Base-by-base conservation (phyloP, 1,140 invertebrate species). In the Palaemon carinicauda region DNA sequence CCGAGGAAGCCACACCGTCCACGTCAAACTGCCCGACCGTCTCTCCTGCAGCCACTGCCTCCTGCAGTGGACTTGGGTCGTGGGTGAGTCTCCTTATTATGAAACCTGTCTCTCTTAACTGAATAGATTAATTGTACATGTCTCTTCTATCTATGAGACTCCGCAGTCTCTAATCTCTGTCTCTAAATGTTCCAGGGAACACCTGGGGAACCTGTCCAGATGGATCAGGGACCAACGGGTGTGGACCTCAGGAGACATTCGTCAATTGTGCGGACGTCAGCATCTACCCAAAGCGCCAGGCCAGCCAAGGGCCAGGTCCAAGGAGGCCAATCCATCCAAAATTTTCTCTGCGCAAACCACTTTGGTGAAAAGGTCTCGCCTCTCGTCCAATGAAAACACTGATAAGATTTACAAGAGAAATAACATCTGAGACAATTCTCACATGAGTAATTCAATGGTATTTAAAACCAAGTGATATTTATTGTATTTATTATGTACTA, bases 171-270 rank as follows among this genome's bases (percentile, higher is more conserved):
- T 60, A 17, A 24, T 60, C 24, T 24, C 56, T 60, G 19, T 24
- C 56, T 24, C 56, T 60, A 10, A 41, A 1, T 41, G 41, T 24
- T 60, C 92, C 92, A 73, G 94, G 95, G 52, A 97, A 97, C 89
- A 96, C 96, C 94, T 97, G 96, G 96, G 96, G 96, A 27, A 94
- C 93, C 12, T 97, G 96, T 91, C 92, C 94, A 1, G 96, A 97
- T 90, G 96, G 96, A 75, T 96, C 95, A 12, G 95, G 96, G 91
- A 95, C 95, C 0, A 94, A 96, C 1, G 96, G 96, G 0, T 97
- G 96, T 90, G 96, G 96, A 27, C 93, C 93, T 80, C 95, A 96
- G 69, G 96, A 97, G 92, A 97, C 95, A 0, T 97, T 97, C 91
- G 92, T 95, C 69, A 97, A 97, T 90, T 97, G 96, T 90, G 96